phyloP scores from a whole-genome alignment of 1,140 invertebrate species.

The Drosophila ohnishii region DNA sequence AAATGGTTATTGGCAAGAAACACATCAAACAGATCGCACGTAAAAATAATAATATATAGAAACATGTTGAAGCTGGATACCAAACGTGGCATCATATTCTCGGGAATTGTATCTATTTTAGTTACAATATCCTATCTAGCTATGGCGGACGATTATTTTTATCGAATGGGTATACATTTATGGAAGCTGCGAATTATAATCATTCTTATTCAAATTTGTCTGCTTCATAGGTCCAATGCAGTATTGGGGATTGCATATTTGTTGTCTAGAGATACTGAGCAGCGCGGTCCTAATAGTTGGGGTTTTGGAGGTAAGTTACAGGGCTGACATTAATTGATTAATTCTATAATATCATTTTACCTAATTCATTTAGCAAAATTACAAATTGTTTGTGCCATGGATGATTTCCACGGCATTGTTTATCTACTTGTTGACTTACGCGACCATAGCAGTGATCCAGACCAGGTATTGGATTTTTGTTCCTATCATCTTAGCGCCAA shows the following conservation, averaged over 20 bases:
- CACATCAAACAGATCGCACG: slow-evolving; percentile 1
- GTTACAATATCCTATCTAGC: background rate
- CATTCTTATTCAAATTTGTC: background rate
- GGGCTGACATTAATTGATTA: background rate
- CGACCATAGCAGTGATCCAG: background rate
- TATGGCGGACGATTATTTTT: background rate
- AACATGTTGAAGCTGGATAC: slow-evolving; percentile 4
- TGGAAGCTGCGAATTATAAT: background rate
- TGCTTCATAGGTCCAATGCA: background rate
- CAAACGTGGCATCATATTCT: slow-evolving; percentile 6
- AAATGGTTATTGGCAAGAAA: background rate
- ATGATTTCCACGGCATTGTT: slow-evolving; percentile 10
- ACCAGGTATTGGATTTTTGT: background rate
- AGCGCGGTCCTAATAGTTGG: background rate
- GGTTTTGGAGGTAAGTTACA: slow-evolving; percentile 1
- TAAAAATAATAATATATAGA: background rate
- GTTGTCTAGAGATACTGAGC: background rate
- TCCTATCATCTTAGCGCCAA: background rate
- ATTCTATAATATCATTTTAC: background rate
- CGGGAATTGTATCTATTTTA: background rate
- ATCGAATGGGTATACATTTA: background rate
- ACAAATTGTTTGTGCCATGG: slow-evolving; percentile 10
- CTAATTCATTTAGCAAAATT: background rate
- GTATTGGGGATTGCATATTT: background rate
- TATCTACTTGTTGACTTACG: slow-evolving; percentile 2